phyloP scores from a whole-genome alignment of 1,140 invertebrate genomes.

The Orius insidiosus region DNA sequence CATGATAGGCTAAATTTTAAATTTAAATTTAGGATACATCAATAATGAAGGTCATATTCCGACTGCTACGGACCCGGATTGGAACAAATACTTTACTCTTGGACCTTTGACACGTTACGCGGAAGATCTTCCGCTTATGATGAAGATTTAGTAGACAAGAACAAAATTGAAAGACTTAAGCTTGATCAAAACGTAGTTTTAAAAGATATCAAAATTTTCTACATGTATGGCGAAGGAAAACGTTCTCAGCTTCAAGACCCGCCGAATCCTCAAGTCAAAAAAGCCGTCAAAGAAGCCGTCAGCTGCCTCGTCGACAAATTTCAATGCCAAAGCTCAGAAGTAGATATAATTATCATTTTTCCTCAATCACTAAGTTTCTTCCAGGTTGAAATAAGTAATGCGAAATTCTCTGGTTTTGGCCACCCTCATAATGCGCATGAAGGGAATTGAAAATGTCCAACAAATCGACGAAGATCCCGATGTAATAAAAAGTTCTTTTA shows the following conservation, averaged over 20 bases:
- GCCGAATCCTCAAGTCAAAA: conserved; percentile 54
- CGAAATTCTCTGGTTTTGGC: too few species aligned
- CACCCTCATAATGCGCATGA: neutral
- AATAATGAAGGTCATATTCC: conserved; percentile 71
- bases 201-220: conserved; percentile 29
- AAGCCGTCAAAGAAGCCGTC: conserved; percentile 43
- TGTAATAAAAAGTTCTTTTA: too few species aligned
- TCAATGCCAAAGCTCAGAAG: conserved; percentile 37
- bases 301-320: conserved; percentile 37
- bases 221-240: conserved; percentile 40
- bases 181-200: conserved; percentile 49
- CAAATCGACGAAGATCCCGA: neutral
- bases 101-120: conserved; percentile 16
- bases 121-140: conserved; percentile 13
- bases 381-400: neutral
- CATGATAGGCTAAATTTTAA: neutral
- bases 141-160: conserved; percentile 33
- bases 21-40: conserved; percentile 41
- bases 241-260: conserved; percentile 48
- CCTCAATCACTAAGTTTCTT: too few species aligned
- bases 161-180: conserved; percentile 34
- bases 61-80: conserved; percentile 39
- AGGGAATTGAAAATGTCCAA: neutral
- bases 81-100: conserved; percentile 31
- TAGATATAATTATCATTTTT: conserved; percentile 24